Evolutionary conservation across 2,113 vertebrate species (phyloP).

Genomic region (Rhynchomys soricoides): DNA sequence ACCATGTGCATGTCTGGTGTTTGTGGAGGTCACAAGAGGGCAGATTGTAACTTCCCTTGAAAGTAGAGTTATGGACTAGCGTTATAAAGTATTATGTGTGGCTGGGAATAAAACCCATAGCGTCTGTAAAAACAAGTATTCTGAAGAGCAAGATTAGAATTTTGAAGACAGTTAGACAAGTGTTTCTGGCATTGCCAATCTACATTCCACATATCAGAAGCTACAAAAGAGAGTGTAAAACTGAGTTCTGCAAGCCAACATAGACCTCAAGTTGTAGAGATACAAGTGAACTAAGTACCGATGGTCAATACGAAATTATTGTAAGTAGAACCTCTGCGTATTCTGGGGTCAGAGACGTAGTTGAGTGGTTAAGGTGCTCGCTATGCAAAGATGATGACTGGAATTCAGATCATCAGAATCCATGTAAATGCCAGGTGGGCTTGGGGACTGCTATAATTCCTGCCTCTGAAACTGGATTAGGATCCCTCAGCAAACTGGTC

Average conservation of each 20-base stretch:
- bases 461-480: neutral
- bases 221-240: neutral
- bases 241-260: neutral
- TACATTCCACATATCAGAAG: neutral
- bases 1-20: neutral
- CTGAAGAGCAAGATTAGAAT: slow-evolving; percentile 6
- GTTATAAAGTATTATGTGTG: neutral
- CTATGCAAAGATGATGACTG: neutral
- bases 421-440: neutral
- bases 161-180: neutral
- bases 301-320: neutral
- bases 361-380: neutral
- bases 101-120: neutral
- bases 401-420: neutral
- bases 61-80: neutral
- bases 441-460: neutral
- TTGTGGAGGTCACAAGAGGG: neutral
- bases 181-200: neutral
- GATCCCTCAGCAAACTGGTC: neutral
- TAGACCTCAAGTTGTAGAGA: neutral
- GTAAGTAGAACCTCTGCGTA: neutral
- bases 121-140: neutral
- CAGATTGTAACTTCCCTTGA: neutral
- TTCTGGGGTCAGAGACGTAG: neutral
- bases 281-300: neutral